Percentiles rank a stretch among this genome's conserved stretches.
Evolutionary conservation across 2,888 invertebrate genomes (phyloP).

Genomic region (Bibio marci): DNA sequence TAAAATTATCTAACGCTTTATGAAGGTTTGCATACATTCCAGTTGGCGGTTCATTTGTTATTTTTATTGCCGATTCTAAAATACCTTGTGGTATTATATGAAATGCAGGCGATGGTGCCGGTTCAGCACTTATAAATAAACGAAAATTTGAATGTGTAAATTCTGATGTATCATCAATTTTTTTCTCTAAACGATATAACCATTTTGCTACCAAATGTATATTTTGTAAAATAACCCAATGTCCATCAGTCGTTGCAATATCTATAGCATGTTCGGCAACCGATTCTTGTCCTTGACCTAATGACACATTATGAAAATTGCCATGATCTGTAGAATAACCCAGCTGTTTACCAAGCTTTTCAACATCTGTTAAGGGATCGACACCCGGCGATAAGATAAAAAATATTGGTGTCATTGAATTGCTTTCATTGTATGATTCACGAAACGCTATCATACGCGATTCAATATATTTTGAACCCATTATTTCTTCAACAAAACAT

Average conservation of each 20-base stretch:
- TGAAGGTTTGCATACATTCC: conserved; percentile 92
- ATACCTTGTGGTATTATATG: conserved; percentile 69
- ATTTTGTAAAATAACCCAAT: conserved; percentile 90
- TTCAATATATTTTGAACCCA: conserved; percentile 67
- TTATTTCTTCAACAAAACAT: conserved; percentile 79
- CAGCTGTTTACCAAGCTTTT: conserved; percentile 61
- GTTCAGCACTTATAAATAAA: conserved; percentile 81
- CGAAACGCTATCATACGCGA: conserved; percentile 60
- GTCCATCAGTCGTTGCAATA: conserved; percentile 51
- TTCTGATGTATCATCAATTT: conserved; percentile 68
- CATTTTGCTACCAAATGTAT: conserved; percentile 84
- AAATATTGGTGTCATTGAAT: conserved; percentile 72
- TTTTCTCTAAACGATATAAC: conserved; percentile 76
- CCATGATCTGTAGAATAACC: conserved; percentile 61
- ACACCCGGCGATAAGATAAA: conserved; percentile 92
- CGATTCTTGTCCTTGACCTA: conserved; percentile 88
- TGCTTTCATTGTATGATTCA: conserved; percentile 73
- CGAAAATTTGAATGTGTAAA: conserved; percentile 42
- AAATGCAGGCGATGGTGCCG: conserved; percentile 49
- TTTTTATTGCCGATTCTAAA: conserved; percentile 84
- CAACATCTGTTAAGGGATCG: conserved; percentile 65
- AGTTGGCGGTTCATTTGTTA: conserved; percentile 90
- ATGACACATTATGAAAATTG: conserved; percentile 81
- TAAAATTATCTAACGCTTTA: conserved; percentile 84
- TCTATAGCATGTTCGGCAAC: conserved; percentile 79